These are phyloP conservation scores for Puffinus mauretanicus DNA, from an alignment of 2,113 vertebrate genomes.

Conservation along the genomic window DNA sequence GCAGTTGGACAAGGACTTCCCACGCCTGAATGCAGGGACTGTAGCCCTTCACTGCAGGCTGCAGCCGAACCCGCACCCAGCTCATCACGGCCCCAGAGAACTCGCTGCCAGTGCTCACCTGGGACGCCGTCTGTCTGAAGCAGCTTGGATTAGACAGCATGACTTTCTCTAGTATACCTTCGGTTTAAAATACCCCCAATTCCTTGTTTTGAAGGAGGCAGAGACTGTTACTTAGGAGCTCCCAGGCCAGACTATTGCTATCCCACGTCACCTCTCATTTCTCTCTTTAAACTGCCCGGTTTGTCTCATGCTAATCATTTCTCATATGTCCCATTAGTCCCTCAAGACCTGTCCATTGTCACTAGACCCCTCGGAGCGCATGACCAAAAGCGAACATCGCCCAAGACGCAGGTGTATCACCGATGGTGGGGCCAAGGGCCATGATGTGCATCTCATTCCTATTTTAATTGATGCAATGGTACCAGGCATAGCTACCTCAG, in stretches of 20 bases:
- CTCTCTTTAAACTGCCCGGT: background rate
- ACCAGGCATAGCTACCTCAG: background rate
- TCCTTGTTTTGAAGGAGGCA: background rate
- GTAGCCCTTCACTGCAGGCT: background rate
- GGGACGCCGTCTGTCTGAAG: background rate
- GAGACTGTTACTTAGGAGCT: background rate
- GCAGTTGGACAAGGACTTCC: background rate
- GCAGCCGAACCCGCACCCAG: background rate
- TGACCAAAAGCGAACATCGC: background rate
- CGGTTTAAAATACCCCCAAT: background rate
- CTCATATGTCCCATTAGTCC: rapidly evolving
- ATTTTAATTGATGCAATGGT: background rate
- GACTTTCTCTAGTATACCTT: no score
- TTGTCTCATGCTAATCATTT: background rate
- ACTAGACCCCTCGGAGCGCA: rapidly evolving
- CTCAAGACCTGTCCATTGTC: rapidly evolving
- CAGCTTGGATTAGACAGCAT: background rate
- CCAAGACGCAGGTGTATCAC: background rate
- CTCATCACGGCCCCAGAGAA: background rate
- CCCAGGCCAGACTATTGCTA: background rate
- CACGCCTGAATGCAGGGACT: no score
- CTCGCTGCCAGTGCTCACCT: background rate
- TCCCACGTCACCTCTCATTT: background rate
- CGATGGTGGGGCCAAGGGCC: background rate
- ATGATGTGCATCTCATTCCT: background rate